Evolutionary conservation across 2,888 invertebrate species (phyloP), one percentile per base, ranked within the genome.

Genomic region (Hyles lineata): DNA sequence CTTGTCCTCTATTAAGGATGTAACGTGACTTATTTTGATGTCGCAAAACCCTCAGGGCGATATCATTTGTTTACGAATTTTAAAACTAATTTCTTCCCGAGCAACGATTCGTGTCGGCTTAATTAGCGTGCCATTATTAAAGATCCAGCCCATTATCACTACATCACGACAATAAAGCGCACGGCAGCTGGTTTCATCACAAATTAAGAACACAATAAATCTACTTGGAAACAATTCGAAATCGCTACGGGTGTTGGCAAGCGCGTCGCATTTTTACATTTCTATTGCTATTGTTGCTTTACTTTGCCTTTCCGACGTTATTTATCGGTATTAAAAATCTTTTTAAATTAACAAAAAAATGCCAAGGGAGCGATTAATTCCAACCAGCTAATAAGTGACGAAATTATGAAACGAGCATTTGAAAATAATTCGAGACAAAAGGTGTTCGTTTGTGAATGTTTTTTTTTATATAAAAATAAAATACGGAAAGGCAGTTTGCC

Each of bases 391-490:
- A 43, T 43, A 3, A 15, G 43, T 43, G 43, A 43, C 43, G 43
- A 43, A 43, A 43, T 43, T 15, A 15, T 43, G 11, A 3, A 15
- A 43, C 43, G 1, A 11, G 43, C 43, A 15, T 15, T 43, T 4
- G 15, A 43, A 15, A 15, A 43, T 15, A 43, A 11, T 11, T 43
- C 79, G 88, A 87, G 89, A 92, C 92, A 92, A 92, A 92, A 90
- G 92, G 89, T 87, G 87, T 77, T 79, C 73, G 87, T 77, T 79
- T 73, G 75, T 88, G 85, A 88, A 55, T 55, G n/a, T 81, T 85
- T 87, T 90, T 88, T 88, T 90, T 87, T 86, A 81, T 83, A 86
- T 84, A 86, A 92, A 93, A 93, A 93, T 92, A 93, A 92, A 90
- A 88, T 88, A 88, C 89, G 85, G 84, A 87, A 85, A 89, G 89